Evolutionary conservation across 2,888 invertebrate genomes (phyloP), one percentile per base, ranked within the genome.

Genomic region (Philhelius pedissequus): DNA sequence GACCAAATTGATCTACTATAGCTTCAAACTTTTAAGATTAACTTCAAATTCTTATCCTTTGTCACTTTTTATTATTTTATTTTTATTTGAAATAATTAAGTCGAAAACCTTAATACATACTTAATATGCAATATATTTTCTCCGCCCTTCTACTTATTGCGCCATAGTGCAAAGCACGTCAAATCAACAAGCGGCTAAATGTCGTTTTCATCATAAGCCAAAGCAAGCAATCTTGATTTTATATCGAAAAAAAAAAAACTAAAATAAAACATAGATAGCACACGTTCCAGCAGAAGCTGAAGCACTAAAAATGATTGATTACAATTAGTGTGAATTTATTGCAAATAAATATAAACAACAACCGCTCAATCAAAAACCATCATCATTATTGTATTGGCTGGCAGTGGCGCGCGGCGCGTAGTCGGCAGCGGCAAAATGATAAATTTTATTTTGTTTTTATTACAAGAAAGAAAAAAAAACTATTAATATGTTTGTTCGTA

Each of bases 321-420:
- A 58, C 78, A 73, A 66, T 73, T 73, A 50, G 56, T 58, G 54
- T 73, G 45, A 78, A 66, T 78, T 78, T 66, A 78, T 73, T 71
- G 64, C 64, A 78, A 48, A 78, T 73, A 71, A 78, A 73, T 73
- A 64, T 73, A 78, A 73, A 78, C 56, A 73, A 50, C 58, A 71
- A 50, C 78, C 43, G 40, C 60, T 62, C 43, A 62, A 38, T 69
- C 73, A 52, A 20, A n/a, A 64, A 74, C 32, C 43, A 68, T 75
- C 27, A 73, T 22, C 38, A 52, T 73, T 60, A 52, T 50, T 60
- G 18, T 25, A 25, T 32, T 13, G 20, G n/a, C n/a, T 7, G n/a
- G 1, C 6, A 20, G 22, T 7, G 2, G 20, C 11, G 13, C n/a
- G 45, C 2, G 40, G 18, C 11, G 15, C 43, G 18, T 9, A 3